Evolutionary conservation across 2,113 vertebrate genomes (phyloP), one percentile per base, ranked within the genome.

Genomic region (Delphinapterus leucas): DNA sequence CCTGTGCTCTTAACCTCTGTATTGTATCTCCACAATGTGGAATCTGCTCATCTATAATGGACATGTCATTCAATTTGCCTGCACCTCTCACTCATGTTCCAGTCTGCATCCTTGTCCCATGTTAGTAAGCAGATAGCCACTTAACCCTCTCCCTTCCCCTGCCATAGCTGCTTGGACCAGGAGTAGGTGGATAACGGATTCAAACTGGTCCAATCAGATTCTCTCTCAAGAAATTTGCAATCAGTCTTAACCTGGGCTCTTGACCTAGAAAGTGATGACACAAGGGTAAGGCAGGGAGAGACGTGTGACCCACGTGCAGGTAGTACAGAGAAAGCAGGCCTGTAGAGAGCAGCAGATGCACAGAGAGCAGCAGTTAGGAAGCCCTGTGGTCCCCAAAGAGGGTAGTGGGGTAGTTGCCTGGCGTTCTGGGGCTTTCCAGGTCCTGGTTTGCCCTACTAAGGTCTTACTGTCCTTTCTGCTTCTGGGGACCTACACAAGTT

Each of bases 211-310:
- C 60, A 77, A 26, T 95, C 31, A 70, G n/a, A 60, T 90, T 87
- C 74, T 84, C 41, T 86, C 23, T 80, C 53, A 18, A 93, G 82
- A 88, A 92, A 68, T 88, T 67, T 91, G 25, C 36, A 88, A 11
- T 81, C 93, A 67, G 47, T 67, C 49, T 95, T 88, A 90, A 90
- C n/a, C 31, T 88, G 41, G 26, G 93, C n/a, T 88, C 73, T 88
- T 61, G 6, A 88, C 41, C 38, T 82, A 28, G 38, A 79, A 96
- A 88, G 20, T 90, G n/a, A 70, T 65, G 23, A 77, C 6, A 79
- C 33, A 76, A 74, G 60, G 14, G 41, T 55, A 87, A 88, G 87
- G 25, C 55, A 70, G 55, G 8, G 38, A 82, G 53, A 79, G 36
- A 87, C 8, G 20, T 36, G 47, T 76, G 47, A 74, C 41, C 38